Base-by-base conservation (phyloP, 2,797 vertebrate genomes). In the Eulemur coronatus region DNA sequence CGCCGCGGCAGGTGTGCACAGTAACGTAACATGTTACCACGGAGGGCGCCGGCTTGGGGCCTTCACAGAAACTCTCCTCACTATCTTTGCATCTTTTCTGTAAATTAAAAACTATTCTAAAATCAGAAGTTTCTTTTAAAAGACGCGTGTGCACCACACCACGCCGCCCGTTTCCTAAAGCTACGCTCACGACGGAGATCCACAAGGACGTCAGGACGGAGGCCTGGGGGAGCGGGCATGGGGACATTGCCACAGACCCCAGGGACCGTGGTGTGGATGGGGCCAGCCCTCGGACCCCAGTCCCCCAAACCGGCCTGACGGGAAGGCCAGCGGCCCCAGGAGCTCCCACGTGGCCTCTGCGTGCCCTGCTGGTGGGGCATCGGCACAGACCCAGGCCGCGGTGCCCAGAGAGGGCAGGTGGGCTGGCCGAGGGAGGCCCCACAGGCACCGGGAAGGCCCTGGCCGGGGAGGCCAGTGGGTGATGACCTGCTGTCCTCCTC, bases 351-450 rank as follows among this genome's bases (percentile, higher is more conserved):
- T 0, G 5, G 38, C 57, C 46, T 28, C 78, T 18, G 26, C 1
- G 10, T 10, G 4, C 20, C 26, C 0, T 4, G 46, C 63, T 5
- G 3, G 46, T 15, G 76, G 6, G 0, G 8, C 17, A 28, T 4
- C 14, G 0, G 12, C 57, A 10, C 33, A 26, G 15, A 30, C 17
- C 26, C 80, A 43, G 70, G 43, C 20, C 63, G 59, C 38, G 30
- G 17, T 33, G 48, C 59, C 69, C 10, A 1, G 69, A 67, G 24
- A 38, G 20, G 20, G 28, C 41, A 26, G 18, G n/a, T 5, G 24
- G n/a, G 57, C 46, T 20, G 69, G 26, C 9, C 2, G 0, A 75
- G 46, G 18, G 1, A 6, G 69, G 78, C 20, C 30, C 38, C 57
- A 24, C 11, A 43, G 78, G 57, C 48, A 75, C 7, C 48, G 43